Base-by-base conservation (phyloP, 2,888 invertebrate genomes). In the Desoria tigrina region DNA sequence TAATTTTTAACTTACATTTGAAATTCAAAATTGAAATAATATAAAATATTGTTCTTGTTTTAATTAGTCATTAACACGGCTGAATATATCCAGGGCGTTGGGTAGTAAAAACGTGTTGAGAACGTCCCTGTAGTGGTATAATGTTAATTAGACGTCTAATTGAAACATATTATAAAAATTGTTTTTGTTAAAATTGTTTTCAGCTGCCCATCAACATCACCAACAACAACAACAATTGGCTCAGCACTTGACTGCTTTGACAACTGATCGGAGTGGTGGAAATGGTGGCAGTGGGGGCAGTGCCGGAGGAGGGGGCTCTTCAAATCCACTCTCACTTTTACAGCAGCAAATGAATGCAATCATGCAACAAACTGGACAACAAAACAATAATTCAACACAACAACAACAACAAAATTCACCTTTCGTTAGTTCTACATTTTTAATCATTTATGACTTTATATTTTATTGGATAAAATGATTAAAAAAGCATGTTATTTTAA, bases 261-360 rank as follows among this genome's bases (percentile, higher is more conserved):
- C 32, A 32, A 7, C 45, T 21, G 24, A 54, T 18, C 16, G 55
- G 54, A 55, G 55, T 18, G 28, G 42, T 28, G 18, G 49, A 45
- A 6, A 6, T 6, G 6, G 9, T n/a, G 21, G 1, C 60, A 53
- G 39, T 16, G 2, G 9, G n/a, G 2, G 7, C 28, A 56, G 21
- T 18, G 16, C 3, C 27, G 9, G 9, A 6, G 7, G 6, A 9
- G 32, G n/a, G 2, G 32, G 55, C 4, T 21, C 24, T 26, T 4
- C 57, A 59, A 72, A 69, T 59, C 65, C 65, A n/a, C 58, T 69
- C 42, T 67, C 69, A 42, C 56, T 65, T 27, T 32, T 65, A 14
- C 68, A 62, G 50, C 65, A 65, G 32, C 71, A 71, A 54, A 62
- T 63, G 55, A 55, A 55, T 18, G 55, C 55, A 6, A 55, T 55